Conservation (phyloP, 2,797 vertebrate species). For the Polyboroides typus region DNA sequence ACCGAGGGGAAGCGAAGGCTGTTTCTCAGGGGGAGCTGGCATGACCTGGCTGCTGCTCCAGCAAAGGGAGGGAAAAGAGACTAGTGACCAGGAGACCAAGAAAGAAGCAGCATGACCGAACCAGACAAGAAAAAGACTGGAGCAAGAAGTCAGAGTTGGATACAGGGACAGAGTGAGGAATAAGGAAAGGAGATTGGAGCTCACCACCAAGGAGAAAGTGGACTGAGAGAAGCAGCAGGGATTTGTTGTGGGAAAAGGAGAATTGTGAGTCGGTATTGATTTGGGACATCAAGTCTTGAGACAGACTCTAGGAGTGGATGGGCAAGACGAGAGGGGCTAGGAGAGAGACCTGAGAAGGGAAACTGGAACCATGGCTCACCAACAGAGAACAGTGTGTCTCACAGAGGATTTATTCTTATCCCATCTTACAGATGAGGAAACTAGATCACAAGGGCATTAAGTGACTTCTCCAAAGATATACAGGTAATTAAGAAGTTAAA, state of each 20-base stretch:
- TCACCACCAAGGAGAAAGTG: background rate
- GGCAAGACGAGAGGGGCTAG: background rate
- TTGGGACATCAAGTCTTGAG: background rate
- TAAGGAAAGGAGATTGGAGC: background rate
- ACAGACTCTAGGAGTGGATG: background rate
- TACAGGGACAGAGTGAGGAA: background rate
- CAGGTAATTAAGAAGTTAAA: background rate
- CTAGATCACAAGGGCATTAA: background rate
- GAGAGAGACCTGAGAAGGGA: background rate
- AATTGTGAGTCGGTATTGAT: background rate
- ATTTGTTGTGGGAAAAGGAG: background rate
- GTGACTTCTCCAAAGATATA: background rate
- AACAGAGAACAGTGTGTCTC: background rate
- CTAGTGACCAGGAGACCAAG: background rate
- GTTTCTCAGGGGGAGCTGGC: background rate
- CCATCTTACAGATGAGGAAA: background rate
- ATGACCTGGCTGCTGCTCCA: background rate
- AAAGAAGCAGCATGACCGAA: background rate
- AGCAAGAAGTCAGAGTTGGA: background rate
- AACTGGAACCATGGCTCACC: background rate
- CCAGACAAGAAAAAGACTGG: background rate
- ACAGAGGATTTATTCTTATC: background rate
- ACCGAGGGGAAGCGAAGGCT: fast-evolving
- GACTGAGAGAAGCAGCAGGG: background rate
- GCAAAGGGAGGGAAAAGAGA: background rate